Conservation (phyloP, 2,888 invertebrate genomes). For the Dryococelus australis region DNA sequence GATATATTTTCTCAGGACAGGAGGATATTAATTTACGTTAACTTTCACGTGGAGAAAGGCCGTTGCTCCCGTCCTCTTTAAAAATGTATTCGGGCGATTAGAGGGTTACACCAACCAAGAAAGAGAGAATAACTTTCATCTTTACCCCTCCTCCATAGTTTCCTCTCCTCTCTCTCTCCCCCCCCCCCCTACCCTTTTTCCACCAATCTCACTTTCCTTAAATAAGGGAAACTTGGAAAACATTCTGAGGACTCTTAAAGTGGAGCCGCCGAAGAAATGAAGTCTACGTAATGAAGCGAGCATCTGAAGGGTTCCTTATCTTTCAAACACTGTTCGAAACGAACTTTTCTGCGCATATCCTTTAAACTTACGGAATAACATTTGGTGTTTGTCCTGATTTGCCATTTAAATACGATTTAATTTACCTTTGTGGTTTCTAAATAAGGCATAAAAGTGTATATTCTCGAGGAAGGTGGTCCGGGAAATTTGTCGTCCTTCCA, state of each 20-base stretch:
- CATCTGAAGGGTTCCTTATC: background rate
- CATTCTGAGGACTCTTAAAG: constrained; percentile 7
- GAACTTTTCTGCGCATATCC: background rate
- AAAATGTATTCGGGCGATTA: constrained; percentile 42
- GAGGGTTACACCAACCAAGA: constrained; percentile 22
- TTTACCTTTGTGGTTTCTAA: too few relatives aligned
- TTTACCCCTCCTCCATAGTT: constrained; percentile 26
- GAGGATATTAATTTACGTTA: constrained; percentile 21
- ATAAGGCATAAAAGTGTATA: too few relatives aligned
- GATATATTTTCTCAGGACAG: background rate
- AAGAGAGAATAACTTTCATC: constrained; percentile 12
- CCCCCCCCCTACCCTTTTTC: too few relatives aligned
- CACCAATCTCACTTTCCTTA: constrained; percentile 26
- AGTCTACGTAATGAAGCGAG: background rate
- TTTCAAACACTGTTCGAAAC: background rate
- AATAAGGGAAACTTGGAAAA: constrained; percentile 3
- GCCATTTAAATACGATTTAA: too few relatives aligned
- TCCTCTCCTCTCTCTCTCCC: constrained; percentile 19
- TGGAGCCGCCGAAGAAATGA: background rate
- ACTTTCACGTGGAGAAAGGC: background rate
- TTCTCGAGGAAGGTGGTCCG: too few relatives aligned
- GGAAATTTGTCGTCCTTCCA: too few relatives aligned
- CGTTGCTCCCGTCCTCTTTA: constrained; percentile 36
- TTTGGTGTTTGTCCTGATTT: too few relatives aligned
- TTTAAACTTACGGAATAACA: background rate